Evolutionary conservation across 2,888 invertebrate genomes (phyloP), one percentile per base, ranked within the genome.

Genomic region (Dermolepida albohirtum): DNA sequence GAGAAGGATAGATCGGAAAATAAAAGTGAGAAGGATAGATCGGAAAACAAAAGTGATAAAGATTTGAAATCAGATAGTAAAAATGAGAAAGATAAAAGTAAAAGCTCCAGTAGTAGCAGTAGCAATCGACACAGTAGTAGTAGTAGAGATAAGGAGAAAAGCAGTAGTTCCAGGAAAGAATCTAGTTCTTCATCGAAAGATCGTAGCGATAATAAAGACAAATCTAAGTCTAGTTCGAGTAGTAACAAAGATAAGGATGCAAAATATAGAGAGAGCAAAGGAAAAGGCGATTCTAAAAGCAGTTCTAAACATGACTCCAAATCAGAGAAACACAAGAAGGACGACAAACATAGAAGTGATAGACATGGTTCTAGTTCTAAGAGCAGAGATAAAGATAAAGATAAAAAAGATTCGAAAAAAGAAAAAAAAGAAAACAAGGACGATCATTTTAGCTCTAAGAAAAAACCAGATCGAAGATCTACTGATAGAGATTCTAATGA

Each of bases 401-500:
- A 78, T 74, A 74, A 72, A 68, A 72, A 78, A 74, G 70, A 73
- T 16, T 16, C 64, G 2, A 71, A 72, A 62, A 68, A 68, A 12
- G 76, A 78, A 12, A 78, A 77, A 65, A 75, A 76, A 27, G 73
- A 78, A 52, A 73, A 70, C 1, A 85, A 85, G 66, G 93, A 93
- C 77, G 93, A 93, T 80, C 92, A 93, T 78, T 89, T 88, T 67
- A 88, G 89, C 74, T 84, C 88, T 5, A 89, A 90, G 41, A 89
- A 91, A 76, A 87, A 86, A 10, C 87, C 86, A 47, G 87, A 88
- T 63, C 86, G 93, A 6, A 85, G 93, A 55, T 93, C 93, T 0
- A 91, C 92, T 0, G 94, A 92, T 74, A 85, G 92, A 70, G 92
- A 94, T 82, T 93, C 93, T 0, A 93, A 92, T 74, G 93, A 92